phyloP scores from a whole-genome alignment of 2,888 invertebrate species.

The Lycophotia porphyrea region DNA sequence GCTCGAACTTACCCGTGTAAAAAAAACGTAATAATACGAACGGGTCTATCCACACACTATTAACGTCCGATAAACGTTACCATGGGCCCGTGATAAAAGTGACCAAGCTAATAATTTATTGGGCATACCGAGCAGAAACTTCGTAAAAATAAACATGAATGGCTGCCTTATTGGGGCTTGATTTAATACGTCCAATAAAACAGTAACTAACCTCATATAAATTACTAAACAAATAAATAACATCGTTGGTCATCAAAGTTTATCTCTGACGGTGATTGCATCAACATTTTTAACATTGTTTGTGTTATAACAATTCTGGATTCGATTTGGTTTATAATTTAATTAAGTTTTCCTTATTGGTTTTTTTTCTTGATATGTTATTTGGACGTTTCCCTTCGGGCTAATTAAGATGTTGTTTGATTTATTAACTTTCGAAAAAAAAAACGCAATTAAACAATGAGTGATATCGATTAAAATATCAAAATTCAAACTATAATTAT shows the following conservation, averaged over 20 bases:
- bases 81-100: constrained; percentile 88
- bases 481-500: background rate
- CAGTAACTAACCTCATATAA: constrained; percentile 90
- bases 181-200: constrained; percentile 90
- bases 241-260: constrained; percentile 87
- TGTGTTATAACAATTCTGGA: constrained; percentile 63
- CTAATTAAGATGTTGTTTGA: constrained; percentile 24
- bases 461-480: background rate
- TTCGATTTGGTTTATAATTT: constrained; percentile 50
- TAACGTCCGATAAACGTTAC: constrained; percentile 84
- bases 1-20: constrained; percentile 19
- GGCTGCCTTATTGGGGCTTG: constrained; percentile 90
- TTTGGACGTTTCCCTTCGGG: constrained; percentile 27
- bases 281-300: constrained; percentile 76
- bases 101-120: constrained; percentile 89
- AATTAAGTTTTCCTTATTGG: constrained; percentile 49
- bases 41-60: constrained; percentile 77
- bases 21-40: constrained; percentile 47
- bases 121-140: constrained; percentile 89
- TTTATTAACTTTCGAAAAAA: constrained; percentile 5
- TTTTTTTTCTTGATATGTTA: constrained; percentile 26
- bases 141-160: constrained; percentile 90
- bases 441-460: background rate
- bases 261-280: constrained; percentile 75
- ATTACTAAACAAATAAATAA: constrained; percentile 90